Evolutionary conservation across 2,113 vertebrate genomes (phyloP).

Genomic region (Eidolon helvum): DNA sequence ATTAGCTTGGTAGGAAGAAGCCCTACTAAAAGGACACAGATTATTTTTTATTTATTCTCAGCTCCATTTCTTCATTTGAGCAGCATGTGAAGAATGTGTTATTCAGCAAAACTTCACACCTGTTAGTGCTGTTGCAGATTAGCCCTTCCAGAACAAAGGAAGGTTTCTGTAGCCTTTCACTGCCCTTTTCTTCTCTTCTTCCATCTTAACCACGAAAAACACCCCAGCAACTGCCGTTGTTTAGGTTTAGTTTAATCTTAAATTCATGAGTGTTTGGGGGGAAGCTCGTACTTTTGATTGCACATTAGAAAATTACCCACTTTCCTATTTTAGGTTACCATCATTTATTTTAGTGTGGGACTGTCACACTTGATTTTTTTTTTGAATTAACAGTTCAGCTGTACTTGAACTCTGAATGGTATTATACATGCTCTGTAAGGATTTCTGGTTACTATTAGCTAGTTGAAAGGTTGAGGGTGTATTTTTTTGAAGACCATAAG

Average conservation of each 20-base stretch:
- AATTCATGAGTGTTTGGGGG: background rate
- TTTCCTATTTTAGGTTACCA: background rate
- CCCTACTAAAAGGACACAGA: background rate
- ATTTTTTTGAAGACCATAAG: background rate
- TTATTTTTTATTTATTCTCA: constrained; percentile 37
- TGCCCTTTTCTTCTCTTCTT: background rate
- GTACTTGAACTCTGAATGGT: background rate
- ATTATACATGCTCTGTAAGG: background rate
- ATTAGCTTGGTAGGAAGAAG: background rate
- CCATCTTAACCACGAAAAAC: background rate
- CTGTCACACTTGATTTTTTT: background rate
- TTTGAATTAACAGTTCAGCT: constrained; percentile 25
- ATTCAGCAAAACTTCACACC: background rate
- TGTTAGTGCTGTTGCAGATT: background rate
- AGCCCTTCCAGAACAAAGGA: constrained; percentile 43
- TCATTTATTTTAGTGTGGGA: background rate
- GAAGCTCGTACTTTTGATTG: background rate
- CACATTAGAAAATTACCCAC: background rate
- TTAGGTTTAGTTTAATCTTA: background rate
- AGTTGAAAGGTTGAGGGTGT: background rate
- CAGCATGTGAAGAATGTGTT: background rate
- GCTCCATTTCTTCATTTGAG: constrained; percentile 25
- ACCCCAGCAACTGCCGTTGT: background rate
- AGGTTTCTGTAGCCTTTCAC: background rate
- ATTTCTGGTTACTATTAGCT: background rate